Conservation (phyloP, 2,113 vertebrate species). For the Sardina pilchardus region DNA sequence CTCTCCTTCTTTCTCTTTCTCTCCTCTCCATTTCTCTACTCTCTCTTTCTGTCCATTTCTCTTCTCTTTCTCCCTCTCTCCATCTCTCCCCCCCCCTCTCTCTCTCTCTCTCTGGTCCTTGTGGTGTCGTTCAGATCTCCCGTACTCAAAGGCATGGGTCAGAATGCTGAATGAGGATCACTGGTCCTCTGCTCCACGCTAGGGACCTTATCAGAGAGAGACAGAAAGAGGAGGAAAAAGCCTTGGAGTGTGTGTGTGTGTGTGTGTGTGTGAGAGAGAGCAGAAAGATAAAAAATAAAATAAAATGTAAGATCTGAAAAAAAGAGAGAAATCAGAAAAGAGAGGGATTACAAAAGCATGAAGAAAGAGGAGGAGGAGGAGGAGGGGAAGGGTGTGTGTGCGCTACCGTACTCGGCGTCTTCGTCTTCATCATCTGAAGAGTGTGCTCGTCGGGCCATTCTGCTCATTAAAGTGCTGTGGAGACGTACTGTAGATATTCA, state of each 20-base stretch:
- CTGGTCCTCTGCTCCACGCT: too few relatives aligned
- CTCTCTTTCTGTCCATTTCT: not conserved
- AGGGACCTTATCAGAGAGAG: too few relatives aligned
- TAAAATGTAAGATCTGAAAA: too few relatives aligned
- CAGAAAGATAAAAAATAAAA: not conserved
- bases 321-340: not conserved
- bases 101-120: not conserved
- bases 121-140: conserved; percentile 48
- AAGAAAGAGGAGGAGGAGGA: not conserved
- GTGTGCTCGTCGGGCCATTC: too few relatives aligned
- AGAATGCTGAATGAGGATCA: conserved; percentile 31
- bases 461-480: too few relatives aligned
- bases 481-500: too few relatives aligned
- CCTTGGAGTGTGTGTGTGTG: too few relatives aligned
- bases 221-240: not conserved
- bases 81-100: not conserved
- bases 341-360: not conserved
- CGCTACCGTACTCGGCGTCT: too few relatives aligned
- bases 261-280: too few relatives aligned
- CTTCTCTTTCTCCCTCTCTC: too few relatives aligned
- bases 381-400: too few relatives aligned
- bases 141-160: conserved; percentile 58
- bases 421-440: too few relatives aligned
- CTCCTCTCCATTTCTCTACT: not conserved
- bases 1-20: not conserved